These are phyloP conservation scores for Antechinus flavipes DNA, from an alignment of 2,113 vertebrate species.

Conservation along the genomic window DNA sequence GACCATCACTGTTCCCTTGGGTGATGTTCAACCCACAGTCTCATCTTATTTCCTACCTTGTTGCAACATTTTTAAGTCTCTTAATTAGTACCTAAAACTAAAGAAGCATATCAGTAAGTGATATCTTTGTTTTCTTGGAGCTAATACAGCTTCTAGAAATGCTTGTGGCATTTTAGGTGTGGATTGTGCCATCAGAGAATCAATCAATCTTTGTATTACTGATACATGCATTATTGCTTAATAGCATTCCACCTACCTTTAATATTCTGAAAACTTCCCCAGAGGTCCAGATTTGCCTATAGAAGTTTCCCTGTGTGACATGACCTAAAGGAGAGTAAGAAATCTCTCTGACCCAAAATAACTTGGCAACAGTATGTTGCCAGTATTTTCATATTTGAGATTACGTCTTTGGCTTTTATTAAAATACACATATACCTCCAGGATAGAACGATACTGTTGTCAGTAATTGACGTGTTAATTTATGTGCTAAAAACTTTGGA, in stretches of 20 bases:
- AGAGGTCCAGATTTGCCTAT: neutral
- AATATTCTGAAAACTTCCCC: neutral
- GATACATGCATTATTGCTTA: neutral
- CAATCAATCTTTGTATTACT: neutral
- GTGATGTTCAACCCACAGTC: neutral
- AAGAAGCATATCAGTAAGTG: neutral
- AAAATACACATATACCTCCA: neutral
- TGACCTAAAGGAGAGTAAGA: neutral
- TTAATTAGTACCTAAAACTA: neutral
- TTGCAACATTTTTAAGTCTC: neutral
- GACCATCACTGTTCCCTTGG: constrained; percentile 1
- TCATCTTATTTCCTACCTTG: neutral
- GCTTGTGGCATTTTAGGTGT: neutral
- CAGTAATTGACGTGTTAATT: neutral
- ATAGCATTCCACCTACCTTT: neutral
- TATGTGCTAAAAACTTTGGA: neutral
- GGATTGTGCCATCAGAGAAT: neutral
- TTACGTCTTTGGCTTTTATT: neutral
- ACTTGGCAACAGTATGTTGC: neutral
- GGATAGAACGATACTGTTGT: neutral
- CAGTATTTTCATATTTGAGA: neutral
- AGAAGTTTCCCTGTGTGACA: neutral
- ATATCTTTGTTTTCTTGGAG: neutral
- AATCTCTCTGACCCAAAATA: neutral
- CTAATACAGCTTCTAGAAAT: neutral